Base-by-base conservation (phyloP, 2,797 vertebrate species). In the Tinamus major region DNA sequence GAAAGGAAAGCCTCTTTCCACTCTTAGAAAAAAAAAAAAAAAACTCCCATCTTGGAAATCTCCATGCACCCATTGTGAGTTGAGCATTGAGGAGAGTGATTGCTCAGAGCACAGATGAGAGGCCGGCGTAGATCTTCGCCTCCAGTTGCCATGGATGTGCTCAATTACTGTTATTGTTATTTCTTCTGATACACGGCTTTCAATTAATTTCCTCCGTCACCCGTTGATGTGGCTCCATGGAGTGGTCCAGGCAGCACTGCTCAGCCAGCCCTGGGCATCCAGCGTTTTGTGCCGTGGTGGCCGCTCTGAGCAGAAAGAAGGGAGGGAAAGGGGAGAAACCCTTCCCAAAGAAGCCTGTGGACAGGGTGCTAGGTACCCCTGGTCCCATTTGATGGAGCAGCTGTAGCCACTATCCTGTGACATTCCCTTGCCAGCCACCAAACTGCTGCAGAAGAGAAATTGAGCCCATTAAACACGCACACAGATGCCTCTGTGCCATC, bases 361-460 rank as follows among this genome's bases (percentile, higher is more conserved):
- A 78, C 44, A 88, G 74, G 56, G 80, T 56, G 89, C 46, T 2
- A 1, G 10, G 79, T 74, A 26, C 56, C 56, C 67, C 70, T 65
- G 53, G 87, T 67, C 92, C 80, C 11, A 6, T 93, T 95, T 94
- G 89, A 87, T 96, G 95, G 93, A 94, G 87, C 93, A 96, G 92
- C 94, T 90, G 93, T 94, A 94, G 93, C 93, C 95, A 90, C 93
- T 83, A 90, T 94, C 83, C 90, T 90, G 82, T 80, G 81, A 85
- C 85, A 81, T 80, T 97, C 95, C 95, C 96, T 86, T 55, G 72
- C 5, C 89, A 79, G 92, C 92, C 85, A 89, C 92, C 86, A 96
- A 97, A 78, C 88, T 68, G 90, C 85, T 72, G 90, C 88, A 90
- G 70, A 95, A 96, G 81, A 96, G 94, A 97, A 97, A 97, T 94